Base-by-base conservation (phyloP, 2,797 vertebrate genomes). In the Enteromius mattozi region DNA sequence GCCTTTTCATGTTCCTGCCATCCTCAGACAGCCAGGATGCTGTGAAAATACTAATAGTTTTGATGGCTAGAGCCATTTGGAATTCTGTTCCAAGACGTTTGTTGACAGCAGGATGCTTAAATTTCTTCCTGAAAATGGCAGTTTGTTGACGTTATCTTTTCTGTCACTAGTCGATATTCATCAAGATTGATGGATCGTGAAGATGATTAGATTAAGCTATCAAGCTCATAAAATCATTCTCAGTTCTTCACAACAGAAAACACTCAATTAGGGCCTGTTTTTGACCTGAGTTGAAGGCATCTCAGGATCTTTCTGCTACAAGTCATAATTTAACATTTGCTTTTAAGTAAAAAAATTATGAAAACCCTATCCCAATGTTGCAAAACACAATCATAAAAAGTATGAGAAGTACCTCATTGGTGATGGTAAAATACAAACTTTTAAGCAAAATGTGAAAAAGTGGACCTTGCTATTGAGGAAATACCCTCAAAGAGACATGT, bases 1-100 rank as follows among this genome's bases (percentile, higher is more conserved):
- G 51, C 35, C 72, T 83, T 87, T 85, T 81, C 65, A 85, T 93
- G 92, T 92, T 88, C 87, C 84, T 89, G 91, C 87, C 66, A 86
- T 88, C 85, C 81, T 89, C 88, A 88, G 88, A 89, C 91, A 90
- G 89, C 89, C 89, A 85, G 91, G 3, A 88, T 86, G 85, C 86
- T 90, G 68, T n/a, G 51, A 89, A 92, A 93, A 92, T 92, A 92
- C 90, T 91, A 94, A 94, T 91, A 91, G 88, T 91, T 93, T 87
- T 92, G 89, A 91, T 87, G 85, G 85, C 86, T 86, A 54, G 88
- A 76, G 63, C 86, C 87, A 89, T 90, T 87, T 49, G 1, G 71
- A 24, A 59, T 91, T 92, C 90, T 92, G 90, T 93, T 93, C 90
- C 90, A 90, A 91, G 91, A 93, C 91, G 92, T 92, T 84, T 82